Base-by-base conservation (phyloP, 1,140 invertebrate species). In the Zaprionus tsacasi region DNA sequence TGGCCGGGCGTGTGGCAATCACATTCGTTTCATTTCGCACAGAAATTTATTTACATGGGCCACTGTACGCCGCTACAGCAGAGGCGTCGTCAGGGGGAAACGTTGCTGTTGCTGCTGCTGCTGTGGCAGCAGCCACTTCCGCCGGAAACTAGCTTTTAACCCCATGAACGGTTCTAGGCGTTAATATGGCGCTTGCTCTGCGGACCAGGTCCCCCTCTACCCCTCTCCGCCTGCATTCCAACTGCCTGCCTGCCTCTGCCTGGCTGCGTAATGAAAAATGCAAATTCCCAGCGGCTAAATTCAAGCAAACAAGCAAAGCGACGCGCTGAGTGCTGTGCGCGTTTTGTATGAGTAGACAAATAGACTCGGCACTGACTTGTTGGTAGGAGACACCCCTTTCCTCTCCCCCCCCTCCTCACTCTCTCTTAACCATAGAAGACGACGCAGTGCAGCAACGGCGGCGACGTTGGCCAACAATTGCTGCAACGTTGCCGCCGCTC, bases 81-180 rank as follows among this genome's bases (percentile, higher is more conserved):
- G 30, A 52, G 54, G 56, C 17, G 25, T 7, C 11, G 8, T 15
- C 40, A 15, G 8, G 64, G 56, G 81, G 82, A 69, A 70, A 81
- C 70, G 82, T 2, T 40, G 45, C 76, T 70, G 45, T 71, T 70
- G 80, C 78, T 67, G 82, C 6, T 40, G 45, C 76, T 70, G 21
- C 21, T 21, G 80, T 70, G 81, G 85, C 83, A 86, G 86, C 76
- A 79, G 73, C 86, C 81, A 89, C 86, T 89, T 89, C 86, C 86
- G 86, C 59, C 86, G 86, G 86, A 89, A 89, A 89, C 86, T 89
- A 89, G 86, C 86, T 89, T 89, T 89, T 89, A 89, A 90, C 86
- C 86, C 82, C 78, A 89, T 90, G 86, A 89, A 86, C 81, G 78
- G 85, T 76, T 81, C 87, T 86, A 91, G 86, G 86, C 86, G 86